Evolutionary conservation across 2,113 vertebrate genomes (phyloP), one percentile per base, ranked within the genome.

Genomic region (Indicator indicator): DNA sequence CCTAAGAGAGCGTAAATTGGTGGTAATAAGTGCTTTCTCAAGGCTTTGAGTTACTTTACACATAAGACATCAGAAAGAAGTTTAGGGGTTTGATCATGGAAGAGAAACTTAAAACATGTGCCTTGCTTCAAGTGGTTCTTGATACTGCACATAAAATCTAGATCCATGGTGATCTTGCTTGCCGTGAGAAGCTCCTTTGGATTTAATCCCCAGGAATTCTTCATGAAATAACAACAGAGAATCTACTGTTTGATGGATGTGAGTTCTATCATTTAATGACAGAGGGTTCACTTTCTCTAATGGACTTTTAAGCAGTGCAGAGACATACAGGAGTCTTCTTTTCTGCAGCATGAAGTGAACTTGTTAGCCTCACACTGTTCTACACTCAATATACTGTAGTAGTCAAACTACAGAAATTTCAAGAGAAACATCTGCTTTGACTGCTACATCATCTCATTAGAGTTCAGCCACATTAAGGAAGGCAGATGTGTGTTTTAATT

Each of bases 31-130:
- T 85, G 85, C 80, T 89, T 94, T 93, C 80, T 95, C 73, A 84
- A 90, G 88, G 86, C 90, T 96, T 96, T 95, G 88, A 90, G 86
- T 86, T 93, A 71, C 80, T 94, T 93, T 88, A 44, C 70, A 33
- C 69, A 42, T 33, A 80, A 74, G 92, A 77, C 75, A 86, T 96
- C 94, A 96, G 92, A 95, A 91, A 67, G 72, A 32, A 71, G 26
- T 83, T 93, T 11, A 77, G 54, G 38, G 62, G 90, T 96, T 95
- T 92, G 90, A 90, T 96, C 83, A 68, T 64, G 58, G 86, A 86
- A 95, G 65, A 81, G 88, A 83, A 93, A 74, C 76, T 91, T 91
- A 36, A 94, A 95, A 81, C 67, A 70, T 0, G 1, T 88, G 64
- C 20, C 24, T 92, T 78, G 83, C 90, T 88, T 91, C 65, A 90